Conservation (phyloP, 1,140 invertebrate species). For the Leucophenga varia region DNA sequence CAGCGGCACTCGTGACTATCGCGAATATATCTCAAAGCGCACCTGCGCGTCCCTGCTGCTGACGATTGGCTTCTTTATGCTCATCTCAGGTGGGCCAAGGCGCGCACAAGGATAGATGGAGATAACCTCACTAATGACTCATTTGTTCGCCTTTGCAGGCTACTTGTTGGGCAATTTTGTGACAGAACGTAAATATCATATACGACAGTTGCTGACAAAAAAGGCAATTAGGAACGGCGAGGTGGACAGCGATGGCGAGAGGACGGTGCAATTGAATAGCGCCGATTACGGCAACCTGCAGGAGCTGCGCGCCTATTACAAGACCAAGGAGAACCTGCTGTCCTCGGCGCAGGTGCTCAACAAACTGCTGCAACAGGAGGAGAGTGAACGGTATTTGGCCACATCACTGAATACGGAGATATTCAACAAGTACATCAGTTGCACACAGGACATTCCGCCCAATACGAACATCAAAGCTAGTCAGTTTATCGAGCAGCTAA, state of each 20-base stretch:
- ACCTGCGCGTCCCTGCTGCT: slow-evolving; percentile 50
- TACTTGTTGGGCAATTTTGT: slow-evolving; percentile 53
- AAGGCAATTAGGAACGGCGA: slow-evolving; percentile 33
- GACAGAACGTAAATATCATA: slow-evolving; percentile 50
- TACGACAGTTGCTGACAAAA: slow-evolving; percentile 42
- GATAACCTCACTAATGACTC: slow-evolving; percentile 5
- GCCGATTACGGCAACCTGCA: slow-evolving; percentile 42
- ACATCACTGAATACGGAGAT: slow-evolving; percentile 51
- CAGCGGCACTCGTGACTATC: slow-evolving; percentile 44
- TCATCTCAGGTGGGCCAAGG: slow-evolving; percentile 43
- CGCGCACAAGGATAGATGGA: neutral
- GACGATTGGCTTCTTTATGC: slow-evolving; percentile 51
- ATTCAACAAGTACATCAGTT: slow-evolving; percentile 51
- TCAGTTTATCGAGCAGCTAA: slow-evolving; percentile 48
- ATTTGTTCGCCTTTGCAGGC: slow-evolving; percentile 31
- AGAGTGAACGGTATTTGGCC: slow-evolving; percentile 41
- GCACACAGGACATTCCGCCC: slow-evolving; percentile 49
- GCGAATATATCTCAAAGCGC: slow-evolving; percentile 50
- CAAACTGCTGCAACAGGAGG: slow-evolving; percentile 41
- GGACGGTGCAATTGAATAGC: slow-evolving; percentile 25
- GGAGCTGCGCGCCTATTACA: slow-evolving; percentile 42
- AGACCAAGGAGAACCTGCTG: slow-evolving; percentile 39
- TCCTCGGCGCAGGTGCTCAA: slow-evolving; percentile 37
- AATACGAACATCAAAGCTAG: slow-evolving; percentile 44
- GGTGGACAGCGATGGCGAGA: neutral